Percentiles rank a stretch among this genome's conserved stretches.
Evolutionary conservation across 37 sponge, comb jelly and placozoan genomes (phyloP).

Genomic region (Amphimedon queenslandica): DNA sequence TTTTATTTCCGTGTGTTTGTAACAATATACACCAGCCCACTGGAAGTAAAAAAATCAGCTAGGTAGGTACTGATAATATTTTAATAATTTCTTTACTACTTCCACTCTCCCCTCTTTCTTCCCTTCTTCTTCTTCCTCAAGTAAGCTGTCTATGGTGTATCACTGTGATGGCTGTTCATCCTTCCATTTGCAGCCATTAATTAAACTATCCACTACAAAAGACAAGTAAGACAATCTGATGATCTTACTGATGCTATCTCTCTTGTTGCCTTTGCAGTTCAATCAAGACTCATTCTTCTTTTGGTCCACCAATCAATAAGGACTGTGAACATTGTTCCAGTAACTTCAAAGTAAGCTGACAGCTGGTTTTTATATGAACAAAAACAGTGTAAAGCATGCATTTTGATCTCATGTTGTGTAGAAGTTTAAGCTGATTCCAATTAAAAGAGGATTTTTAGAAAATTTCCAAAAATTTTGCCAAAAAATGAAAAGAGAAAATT

Average conservation of each 20-base stretch:
- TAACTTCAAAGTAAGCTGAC: no score
- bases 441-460: no score
- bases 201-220: slow-evolving; percentile 45
- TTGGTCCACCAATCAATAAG: slow-evolving; percentile 81
- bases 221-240: slow-evolving; percentile 21
- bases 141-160: slow-evolving; percentile 83
- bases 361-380: no score
- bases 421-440: no score
- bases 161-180: slow-evolving; percentile 90
- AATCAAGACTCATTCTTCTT: no score
- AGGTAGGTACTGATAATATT: slow-evolving; percentile 31
- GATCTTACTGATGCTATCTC: slow-evolving; percentile 47
- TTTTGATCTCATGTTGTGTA: no score
- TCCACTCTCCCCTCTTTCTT: not conserved
- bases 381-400: no score
- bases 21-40: slow-evolving; percentile 57
- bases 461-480: no score
- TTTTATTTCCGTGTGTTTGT: slow-evolving; percentile 91
- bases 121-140: slow-evolving; percentile 11
- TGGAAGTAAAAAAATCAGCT: slow-evolving; percentile 54
- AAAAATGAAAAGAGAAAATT: no score
- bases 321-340: slow-evolving; percentile 86
- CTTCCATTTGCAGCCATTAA: slow-evolving; percentile 83
- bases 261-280: slow-evolving; percentile 43
- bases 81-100: not conserved